phyloP scores from a whole-genome alignment of 1,140 invertebrate genomes.

The Drosophila lowei region DNA sequence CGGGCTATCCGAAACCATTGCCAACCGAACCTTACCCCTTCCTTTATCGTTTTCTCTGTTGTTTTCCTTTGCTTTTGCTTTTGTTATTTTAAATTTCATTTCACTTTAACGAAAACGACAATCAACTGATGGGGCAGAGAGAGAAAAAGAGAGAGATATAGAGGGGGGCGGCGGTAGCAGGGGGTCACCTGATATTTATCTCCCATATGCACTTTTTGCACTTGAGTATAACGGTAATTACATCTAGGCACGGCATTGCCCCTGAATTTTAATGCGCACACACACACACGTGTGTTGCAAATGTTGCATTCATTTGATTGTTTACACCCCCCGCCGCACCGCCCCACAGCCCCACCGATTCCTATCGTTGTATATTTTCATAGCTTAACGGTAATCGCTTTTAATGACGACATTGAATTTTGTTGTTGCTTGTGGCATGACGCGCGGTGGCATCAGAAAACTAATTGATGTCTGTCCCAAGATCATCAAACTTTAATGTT shows the following conservation, averaged over 20 bases:
- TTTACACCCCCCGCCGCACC: conserved; percentile 7
- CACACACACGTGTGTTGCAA: conserved; percentile 30
- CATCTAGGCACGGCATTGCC: conserved; percentile 75
- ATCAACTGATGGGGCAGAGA: conserved; percentile 3
- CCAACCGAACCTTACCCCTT: too few species aligned
- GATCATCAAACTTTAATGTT: conserved; percentile 28
- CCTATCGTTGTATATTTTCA: conserved; percentile 39
- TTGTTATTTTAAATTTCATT: conserved; percentile 50
- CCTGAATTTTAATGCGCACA: conserved; percentile 62
- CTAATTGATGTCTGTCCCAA: conserved; percentile 38
- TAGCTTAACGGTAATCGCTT: conserved; percentile 52
- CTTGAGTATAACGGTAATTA: conserved; percentile 80
- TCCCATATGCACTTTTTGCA: conserved; percentile 65
- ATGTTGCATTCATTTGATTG: conserved; percentile 55
- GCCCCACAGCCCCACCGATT: conserved; percentile 9
- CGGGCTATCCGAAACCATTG: too few species aligned
- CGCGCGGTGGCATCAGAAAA: conserved; percentile 10
- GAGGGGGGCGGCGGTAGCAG: too few species aligned
- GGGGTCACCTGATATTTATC: conserved; percentile 73
- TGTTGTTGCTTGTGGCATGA: conserved; percentile 19
- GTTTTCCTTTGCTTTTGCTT: conserved; percentile 9
- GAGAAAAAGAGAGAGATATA: too few species aligned
- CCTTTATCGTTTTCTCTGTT: conserved; percentile 4
- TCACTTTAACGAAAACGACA: conserved; percentile 55
- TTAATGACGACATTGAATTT: conserved; percentile 67